Evolutionary conservation across 2,888 invertebrate genomes (phyloP).

Genomic region (Scaptomyza parva): DNA sequence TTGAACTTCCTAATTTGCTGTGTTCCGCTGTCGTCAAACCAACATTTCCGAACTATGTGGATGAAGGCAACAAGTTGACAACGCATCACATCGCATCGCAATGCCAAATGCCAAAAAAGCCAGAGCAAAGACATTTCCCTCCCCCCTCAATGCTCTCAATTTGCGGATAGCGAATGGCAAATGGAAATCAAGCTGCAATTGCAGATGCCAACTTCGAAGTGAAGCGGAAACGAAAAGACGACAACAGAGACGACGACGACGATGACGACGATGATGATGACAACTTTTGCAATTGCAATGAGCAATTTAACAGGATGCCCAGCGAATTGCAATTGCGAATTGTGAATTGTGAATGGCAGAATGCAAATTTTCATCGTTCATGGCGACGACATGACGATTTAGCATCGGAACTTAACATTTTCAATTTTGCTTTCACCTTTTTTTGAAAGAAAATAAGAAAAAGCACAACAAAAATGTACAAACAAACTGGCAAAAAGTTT

Average conservation of each 20-base stretch:
- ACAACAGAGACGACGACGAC: conserved; percentile 21
- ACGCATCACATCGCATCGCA: too few relatives aligned
- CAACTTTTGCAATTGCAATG: conserved; percentile 62
- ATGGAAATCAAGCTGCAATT: conserved; percentile 71
- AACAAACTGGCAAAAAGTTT: too few relatives aligned
- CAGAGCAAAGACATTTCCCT: conserved; percentile 56
- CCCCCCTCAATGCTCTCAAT: conserved; percentile 52
- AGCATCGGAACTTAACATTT: neutral
- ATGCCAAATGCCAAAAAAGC: conserved; percentile 27
- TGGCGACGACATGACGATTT: conserved; percentile 23
- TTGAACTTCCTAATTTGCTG: conserved; percentile 53
- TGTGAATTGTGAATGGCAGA: conserved; percentile 50
- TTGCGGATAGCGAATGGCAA: conserved; percentile 54
- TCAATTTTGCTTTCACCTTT: neutral
- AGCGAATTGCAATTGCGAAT: conserved; percentile 48
- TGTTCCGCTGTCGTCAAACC: conserved; percentile 1
- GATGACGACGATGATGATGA: conserved; percentile 41
- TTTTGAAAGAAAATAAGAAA: neutral
- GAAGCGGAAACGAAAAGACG: conserved; percentile 35
- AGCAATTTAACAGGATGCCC: conserved; percentile 60
- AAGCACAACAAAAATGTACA: too few relatives aligned
- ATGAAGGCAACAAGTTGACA: conserved; percentile 51
- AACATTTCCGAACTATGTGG: conserved; percentile 4
- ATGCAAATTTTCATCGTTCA: conserved; percentile 53
- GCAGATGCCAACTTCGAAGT: conserved; percentile 46